These are phyloP conservation scores for Aldrovandia affinis DNA, from an alignment of 2,797 vertebrate species.

Conservation along the genomic window DNA sequence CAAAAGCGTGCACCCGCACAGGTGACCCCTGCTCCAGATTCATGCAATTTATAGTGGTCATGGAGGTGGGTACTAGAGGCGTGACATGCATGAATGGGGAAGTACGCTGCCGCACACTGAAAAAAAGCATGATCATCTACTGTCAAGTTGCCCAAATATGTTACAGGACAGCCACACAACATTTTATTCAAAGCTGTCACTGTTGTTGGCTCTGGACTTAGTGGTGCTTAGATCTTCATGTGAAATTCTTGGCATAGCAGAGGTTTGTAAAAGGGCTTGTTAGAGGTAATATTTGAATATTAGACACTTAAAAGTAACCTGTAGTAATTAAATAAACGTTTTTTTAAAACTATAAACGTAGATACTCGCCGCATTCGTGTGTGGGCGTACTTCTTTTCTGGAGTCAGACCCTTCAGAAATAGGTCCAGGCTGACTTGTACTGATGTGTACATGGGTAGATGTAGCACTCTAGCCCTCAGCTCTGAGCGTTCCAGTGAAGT, in stretches of 20 bases:
- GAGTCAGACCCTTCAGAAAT: not conserved
- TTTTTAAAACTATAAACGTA: conserved; percentile 44
- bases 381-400: conserved; percentile 9
- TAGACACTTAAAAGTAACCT: conserved; percentile 34
- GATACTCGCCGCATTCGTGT: conserved; percentile 16
- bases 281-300: conserved; percentile 46
- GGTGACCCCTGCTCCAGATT: too few relatives aligned
- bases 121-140: conserved; percentile 69
- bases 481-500: conserved; percentile 12
- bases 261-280: conserved; percentile 45
- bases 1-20: too few relatives aligned
- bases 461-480: not conserved
- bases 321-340: conserved; percentile 51
- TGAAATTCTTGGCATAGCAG: conserved; percentile 28
- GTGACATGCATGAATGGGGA: conserved; percentile 77
- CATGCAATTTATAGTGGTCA: too few relatives aligned
- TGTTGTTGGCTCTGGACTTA: conserved; percentile 50
- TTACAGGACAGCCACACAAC: conserved; percentile 62
- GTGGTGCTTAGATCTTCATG: not conserved
- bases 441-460: not conserved
- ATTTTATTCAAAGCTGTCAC: conserved; percentile 69
- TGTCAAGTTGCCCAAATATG: conserved; percentile 64
- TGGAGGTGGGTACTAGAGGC: conserved; percentile 70
- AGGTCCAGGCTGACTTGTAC: conserved; percentile 3
- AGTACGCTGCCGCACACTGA: conserved; percentile 72